phyloP scores from a whole-genome alignment of 92 coral and sea anemone species.

The Zoanthus sansibaricus region DNA sequence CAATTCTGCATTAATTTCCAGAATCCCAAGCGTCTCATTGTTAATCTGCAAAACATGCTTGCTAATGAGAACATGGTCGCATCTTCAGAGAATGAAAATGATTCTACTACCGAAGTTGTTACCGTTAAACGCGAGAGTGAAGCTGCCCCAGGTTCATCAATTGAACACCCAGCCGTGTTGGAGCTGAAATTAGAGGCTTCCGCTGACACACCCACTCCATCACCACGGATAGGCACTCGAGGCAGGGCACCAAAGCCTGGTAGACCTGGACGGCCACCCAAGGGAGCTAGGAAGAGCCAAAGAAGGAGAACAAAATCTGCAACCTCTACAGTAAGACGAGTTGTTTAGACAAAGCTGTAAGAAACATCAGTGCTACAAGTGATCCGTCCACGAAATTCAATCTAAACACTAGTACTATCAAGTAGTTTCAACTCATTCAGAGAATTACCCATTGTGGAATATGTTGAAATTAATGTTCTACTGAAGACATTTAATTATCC shows the following conservation, averaged over 20 bases:
- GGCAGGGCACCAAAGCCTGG: conserved; percentile 89
- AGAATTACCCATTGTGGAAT: too few relatives aligned
- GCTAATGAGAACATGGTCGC: neutral
- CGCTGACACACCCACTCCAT: conserved; percentile 72
- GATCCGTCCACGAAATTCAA: too few relatives aligned
- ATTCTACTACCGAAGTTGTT: conserved; percentile 42
- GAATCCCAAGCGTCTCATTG: conserved; percentile 38
- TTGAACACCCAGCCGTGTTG: conserved; percentile 57
- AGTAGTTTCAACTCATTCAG: too few relatives aligned
- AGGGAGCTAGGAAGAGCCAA: conserved; percentile 69
- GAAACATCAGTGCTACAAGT: too few relatives aligned
- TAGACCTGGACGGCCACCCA: conserved; percentile 88
- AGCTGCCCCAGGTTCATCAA: conserved; percentile 29
- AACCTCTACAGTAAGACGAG: conserved; percentile 72
- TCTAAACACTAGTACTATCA: too few relatives aligned
- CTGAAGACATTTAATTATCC: too few relatives aligned
- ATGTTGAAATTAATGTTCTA: too few relatives aligned
- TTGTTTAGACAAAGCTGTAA: neutral
- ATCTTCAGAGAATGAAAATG: conserved; percentile 51
- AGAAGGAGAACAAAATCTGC: conserved; percentile 77
- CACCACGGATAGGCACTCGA: conserved; percentile 75
- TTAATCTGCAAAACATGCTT: conserved; percentile 18
- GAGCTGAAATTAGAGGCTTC: conserved; percentile 77
- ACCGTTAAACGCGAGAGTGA: conserved; percentile 58
- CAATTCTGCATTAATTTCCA: neutral